Evolutionary conservation across 2,888 invertebrate genomes (phyloP).

Genomic region (Heliconius cydno): DNA sequence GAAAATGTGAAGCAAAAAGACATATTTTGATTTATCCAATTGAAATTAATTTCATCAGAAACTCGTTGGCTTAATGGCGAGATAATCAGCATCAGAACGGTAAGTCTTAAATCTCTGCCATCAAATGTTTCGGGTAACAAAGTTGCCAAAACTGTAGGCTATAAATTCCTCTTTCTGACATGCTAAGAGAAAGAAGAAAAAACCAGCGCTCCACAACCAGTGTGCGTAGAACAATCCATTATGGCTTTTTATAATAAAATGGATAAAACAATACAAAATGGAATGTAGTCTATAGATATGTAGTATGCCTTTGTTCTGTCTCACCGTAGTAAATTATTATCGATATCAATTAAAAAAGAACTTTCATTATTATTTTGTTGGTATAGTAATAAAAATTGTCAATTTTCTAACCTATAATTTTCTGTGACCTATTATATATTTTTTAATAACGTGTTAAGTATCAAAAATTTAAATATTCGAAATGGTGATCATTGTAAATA

Average conservation of each 20-base stretch:
- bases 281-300: slow-evolving; percentile 39
- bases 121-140: slow-evolving; percentile 47
- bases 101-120: slow-evolving; percentile 46
- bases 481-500: background rate
- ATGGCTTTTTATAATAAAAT: slow-evolving; percentile 46
- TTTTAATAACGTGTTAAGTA: background rate
- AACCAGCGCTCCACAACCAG: slow-evolving; percentile 40
- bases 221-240: slow-evolving; percentile 48
- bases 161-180: slow-evolving; percentile 50
- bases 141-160: slow-evolving; percentile 47
- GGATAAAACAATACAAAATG: slow-evolving; percentile 45
- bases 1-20: background rate
- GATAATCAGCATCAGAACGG: slow-evolving; percentile 45
- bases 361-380: slow-evolving; percentile 16
- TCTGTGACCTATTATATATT: no score
- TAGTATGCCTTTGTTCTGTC: slow-evolving; percentile 36
- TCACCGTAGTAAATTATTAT: slow-evolving; percentile 13
- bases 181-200: slow-evolving; percentile 46
- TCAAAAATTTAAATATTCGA: background rate
- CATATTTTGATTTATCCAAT: background rate
- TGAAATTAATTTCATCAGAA: slow-evolving; percentile 42
- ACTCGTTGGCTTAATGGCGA: slow-evolving; percentile 47
- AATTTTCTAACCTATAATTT: slow-evolving; percentile 22
- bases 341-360: slow-evolving; percentile 24
- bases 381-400: slow-evolving; percentile 5